Evolutionary conservation across 2,113 vertebrate species (phyloP).

Genomic region (Galbula dea): DNA sequence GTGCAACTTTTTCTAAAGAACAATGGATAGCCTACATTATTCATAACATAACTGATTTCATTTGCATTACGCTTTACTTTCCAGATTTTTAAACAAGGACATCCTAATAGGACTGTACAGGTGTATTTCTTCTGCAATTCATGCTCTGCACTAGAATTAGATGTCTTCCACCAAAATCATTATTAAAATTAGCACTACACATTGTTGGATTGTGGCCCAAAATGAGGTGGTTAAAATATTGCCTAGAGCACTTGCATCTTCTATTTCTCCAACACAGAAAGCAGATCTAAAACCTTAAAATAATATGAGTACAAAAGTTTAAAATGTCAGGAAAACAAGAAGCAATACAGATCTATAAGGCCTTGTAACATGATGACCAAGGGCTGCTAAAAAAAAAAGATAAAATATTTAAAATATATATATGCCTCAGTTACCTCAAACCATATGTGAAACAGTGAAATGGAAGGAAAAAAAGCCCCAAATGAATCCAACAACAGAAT

Average conservation of each 20-base stretch:
- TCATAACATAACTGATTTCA: constrained; percentile 51
- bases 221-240: background rate
- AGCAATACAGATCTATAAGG: background rate
- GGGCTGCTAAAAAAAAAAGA: background rate
- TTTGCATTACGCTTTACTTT: constrained; percentile 54
- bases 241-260: background rate
- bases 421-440: background rate
- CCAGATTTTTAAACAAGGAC: constrained; percentile 50
- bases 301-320: background rate
- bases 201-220: background rate
- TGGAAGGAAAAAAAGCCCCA: background rate
- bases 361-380: background rate
- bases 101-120: constrained; percentile 29
- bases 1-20: constrained; percentile 46
- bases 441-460: background rate
- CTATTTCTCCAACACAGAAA: background rate
- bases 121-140: constrained; percentile 1
- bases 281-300: background rate
- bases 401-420: background rate
- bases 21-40: constrained; percentile 55
- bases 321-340: background rate
- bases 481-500: background rate
- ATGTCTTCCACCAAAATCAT: background rate
- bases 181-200: constrained; percentile 30
- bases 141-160: background rate